These are phyloP conservation scores for Invenusta paracnida DNA, from an alignment of 2,888 invertebrate genomes.

Conservation along the genomic window DNA sequence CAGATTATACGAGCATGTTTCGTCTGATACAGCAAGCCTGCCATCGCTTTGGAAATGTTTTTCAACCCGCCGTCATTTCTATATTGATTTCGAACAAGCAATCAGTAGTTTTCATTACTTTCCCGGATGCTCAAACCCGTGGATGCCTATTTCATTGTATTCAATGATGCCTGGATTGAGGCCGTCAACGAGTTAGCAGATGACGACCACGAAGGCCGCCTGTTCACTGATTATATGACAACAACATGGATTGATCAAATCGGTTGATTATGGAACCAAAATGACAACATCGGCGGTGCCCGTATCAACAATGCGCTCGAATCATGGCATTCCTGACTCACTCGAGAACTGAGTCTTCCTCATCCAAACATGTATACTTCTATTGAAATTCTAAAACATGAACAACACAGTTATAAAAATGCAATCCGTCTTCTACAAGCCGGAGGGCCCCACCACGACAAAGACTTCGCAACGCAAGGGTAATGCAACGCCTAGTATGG, in stretches of 20 bases:
- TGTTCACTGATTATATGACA: not conserved
- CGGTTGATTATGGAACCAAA: not conserved
- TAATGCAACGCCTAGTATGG: not conserved
- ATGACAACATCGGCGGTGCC: not conserved
- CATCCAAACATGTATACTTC: not conserved
- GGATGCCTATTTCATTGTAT: constrained; percentile 21
- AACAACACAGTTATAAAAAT: not conserved
- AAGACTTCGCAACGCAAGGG: not conserved
- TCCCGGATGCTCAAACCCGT: constrained; percentile 10
- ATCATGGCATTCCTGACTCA: not conserved
- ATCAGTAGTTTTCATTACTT: not conserved
- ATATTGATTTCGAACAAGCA: not conserved
- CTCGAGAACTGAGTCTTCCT: not conserved
- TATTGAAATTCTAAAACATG: not conserved
- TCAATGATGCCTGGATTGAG: not conserved
- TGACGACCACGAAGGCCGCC: not conserved
- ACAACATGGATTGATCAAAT: not conserved
- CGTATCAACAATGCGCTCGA: not conserved
- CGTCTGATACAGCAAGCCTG: constrained; percentile 27
- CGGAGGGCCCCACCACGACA: not conserved
- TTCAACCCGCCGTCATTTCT: constrained; percentile 6
- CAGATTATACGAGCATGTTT: not conserved
- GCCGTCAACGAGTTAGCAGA: not conserved
- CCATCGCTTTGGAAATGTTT: not conserved
- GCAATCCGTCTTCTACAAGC: not conserved